Percentiles rank a stretch among this genome's conserved stretches.
phyloP scores from a whole-genome alignment of 2,113 vertebrate species.

The Pungitius pungitius region DNA sequence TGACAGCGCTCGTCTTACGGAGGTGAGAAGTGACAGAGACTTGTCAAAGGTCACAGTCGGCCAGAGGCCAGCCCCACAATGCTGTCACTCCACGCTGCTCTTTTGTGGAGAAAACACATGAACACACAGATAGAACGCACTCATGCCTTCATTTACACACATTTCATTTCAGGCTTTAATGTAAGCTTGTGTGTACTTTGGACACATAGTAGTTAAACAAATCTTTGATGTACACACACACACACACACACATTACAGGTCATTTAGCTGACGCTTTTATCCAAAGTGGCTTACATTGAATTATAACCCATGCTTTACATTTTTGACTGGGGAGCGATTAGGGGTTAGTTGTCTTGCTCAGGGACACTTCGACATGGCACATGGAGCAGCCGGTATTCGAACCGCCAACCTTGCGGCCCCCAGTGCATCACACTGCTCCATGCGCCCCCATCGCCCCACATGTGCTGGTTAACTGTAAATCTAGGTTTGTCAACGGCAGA shows the following conservation, averaged over 20 bases:
- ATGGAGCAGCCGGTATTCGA: too few relatives aligned
- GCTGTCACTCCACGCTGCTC: constrained; percentile 66
- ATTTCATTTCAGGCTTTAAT: constrained; percentile 21
- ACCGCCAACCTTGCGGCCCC: too few relatives aligned
- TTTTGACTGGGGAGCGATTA: too few relatives aligned
- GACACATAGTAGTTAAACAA: not conserved
- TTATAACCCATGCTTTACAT: too few relatives aligned
- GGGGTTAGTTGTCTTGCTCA: too few relatives aligned
- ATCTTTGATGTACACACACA: not conserved
- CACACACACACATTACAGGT: too few relatives aligned
- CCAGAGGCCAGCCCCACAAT: constrained; percentile 69
- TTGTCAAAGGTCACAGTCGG: constrained; percentile 76
- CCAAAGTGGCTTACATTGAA: too few relatives aligned
- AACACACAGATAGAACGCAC: constrained; percentile 36
- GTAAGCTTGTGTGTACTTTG: not conserved
- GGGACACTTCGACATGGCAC: too few relatives aligned
- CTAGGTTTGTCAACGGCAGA: not conserved
- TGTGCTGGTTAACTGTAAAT: not conserved
- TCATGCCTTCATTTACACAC: constrained; percentile 35
- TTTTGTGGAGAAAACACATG: constrained; percentile 46
- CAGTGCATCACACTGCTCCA: too few relatives aligned
- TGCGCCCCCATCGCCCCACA: too few relatives aligned
- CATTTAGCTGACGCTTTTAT: too few relatives aligned
- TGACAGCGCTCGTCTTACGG: constrained; percentile 68
- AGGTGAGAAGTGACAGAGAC: constrained; percentile 76